Evolutionary conservation across 2,888 invertebrate species (phyloP), one percentile per base, ranked within the genome.

Genomic region (Ormyrus nitidulus): DNA sequence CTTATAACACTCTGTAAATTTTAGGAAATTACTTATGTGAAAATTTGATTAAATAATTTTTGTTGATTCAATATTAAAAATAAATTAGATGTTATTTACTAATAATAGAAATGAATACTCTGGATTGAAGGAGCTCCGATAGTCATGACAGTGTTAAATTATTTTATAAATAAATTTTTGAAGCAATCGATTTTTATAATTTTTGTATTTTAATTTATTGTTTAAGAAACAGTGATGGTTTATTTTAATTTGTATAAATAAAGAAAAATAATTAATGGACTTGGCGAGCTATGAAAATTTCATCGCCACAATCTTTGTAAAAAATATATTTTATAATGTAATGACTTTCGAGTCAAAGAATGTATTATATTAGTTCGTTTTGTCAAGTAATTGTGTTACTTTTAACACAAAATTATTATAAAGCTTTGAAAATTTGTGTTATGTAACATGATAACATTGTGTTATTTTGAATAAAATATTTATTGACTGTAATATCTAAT

Each of bases 401-500:
- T 74, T 77, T 53, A 64, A 54, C 53, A 64, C 56, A 80, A 64
- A 48, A 64, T 58, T 19, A 19, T 19, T 77, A 72, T 48, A 62
- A 65, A 64, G n/a, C 58, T 74, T 71, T 71, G 56, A 77, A 80
- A 56, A 68, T 66, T 70, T 77, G 65, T 81, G 68, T 72, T 81
- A 66, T 74, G 64, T 76, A 77, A 78, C 71, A 73, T 66, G 46
- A 75, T 79, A 81, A 81, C 48, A 72, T 71, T 75, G 62, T 66
- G 78, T 76, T 79, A 79, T 76, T 79, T 78, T 65, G 44, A 76
- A 81, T 78, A 79, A 79, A 81, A 75, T 79, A 75, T 79, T 81
- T 79, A 76, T 81, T 79, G 76, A 79, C 54, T 75, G 72, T 58
- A 75, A 70, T 10, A 69, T 48, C 56, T 19, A 19, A 19, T 19